Percentiles rank a stretch among this genome's conserved stretches.
These are phyloP conservation scores for Calidris pygmaea DNA, from an alignment of 2,113 vertebrate genomes.

Conservation along the genomic window DNA sequence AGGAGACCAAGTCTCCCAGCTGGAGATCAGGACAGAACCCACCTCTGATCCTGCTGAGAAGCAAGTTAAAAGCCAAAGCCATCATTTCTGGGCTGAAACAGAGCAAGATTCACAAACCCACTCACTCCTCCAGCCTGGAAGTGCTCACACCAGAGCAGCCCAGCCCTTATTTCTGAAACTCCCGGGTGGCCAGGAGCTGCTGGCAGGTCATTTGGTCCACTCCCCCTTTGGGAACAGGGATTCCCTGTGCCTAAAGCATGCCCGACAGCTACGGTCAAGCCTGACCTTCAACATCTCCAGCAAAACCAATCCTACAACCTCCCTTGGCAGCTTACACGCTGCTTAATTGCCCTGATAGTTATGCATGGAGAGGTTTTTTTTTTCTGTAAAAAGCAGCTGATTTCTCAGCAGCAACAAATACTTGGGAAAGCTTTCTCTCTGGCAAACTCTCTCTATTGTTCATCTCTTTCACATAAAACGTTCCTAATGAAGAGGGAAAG, in stretches of 20 bases:
- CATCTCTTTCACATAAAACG: slow-evolving; percentile 15
- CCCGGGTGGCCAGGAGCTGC: not conserved
- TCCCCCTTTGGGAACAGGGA: not conserved
- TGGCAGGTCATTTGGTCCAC: not conserved
- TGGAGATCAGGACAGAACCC: slow-evolving; percentile 16
- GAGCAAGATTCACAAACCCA: not conserved
- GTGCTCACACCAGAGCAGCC: not conserved
- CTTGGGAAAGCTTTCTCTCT: slow-evolving; percentile 36
- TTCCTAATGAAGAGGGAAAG: slow-evolving; percentile 55
- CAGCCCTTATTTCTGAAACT: not conserved
- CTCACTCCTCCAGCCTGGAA: not conserved
- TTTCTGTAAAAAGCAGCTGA: slow-evolving; percentile 28
- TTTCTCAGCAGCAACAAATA: slow-evolving; percentile 50
- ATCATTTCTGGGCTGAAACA: not conserved
- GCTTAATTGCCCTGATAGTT: slow-evolving; percentile 44
- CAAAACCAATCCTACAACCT: not conserved
- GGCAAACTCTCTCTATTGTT: slow-evolving; percentile 56
- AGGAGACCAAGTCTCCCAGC: not conserved
- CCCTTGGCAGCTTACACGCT: not conserved
- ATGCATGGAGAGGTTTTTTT: not conserved
- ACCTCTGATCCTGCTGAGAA: not conserved
- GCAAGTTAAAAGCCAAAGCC: slow-evolving; percentile 2
- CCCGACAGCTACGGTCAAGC: not conserved
- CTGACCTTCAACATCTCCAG: not conserved
- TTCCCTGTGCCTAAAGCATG: not conserved